Percentiles rank a stretch among this genome's conserved stretches.
These are phyloP conservation scores for Selene dorsalis DNA, from an alignment of 2,797 vertebrate species.

Conservation along the genomic window DNA sequence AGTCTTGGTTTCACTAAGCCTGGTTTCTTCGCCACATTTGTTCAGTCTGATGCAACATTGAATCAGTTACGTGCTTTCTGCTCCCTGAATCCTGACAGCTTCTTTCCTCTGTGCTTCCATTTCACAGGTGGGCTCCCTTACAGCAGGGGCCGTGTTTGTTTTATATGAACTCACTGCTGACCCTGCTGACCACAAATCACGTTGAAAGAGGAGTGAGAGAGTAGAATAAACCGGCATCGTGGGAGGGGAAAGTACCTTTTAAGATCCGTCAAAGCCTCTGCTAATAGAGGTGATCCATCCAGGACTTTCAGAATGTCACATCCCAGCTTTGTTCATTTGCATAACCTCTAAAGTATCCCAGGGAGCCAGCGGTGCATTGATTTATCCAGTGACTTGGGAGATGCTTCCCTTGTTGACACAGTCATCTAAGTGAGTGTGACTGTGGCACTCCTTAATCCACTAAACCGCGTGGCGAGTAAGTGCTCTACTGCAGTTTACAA, in stretches of 20 bases:
- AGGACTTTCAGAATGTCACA: conserved; percentile 89
- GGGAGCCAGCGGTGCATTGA: conserved; percentile 79
- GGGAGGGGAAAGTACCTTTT: conserved; percentile 83
- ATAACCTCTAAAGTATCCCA: conserved; percentile 84
- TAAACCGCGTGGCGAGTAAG: conserved; percentile 76
- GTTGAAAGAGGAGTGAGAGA: conserved; percentile 65
- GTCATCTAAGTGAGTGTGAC: conserved; percentile 79
- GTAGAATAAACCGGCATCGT: conserved; percentile 77
- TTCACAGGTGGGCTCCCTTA: conserved; percentile 68
- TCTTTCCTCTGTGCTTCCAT: conserved; percentile 57
- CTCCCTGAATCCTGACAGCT: conserved; percentile 62
- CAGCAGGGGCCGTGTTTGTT: conserved; percentile 75
- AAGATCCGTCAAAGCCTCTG: conserved; percentile 83
- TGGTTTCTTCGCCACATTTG: conserved; percentile 54
- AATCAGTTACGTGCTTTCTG: conserved; percentile 55
- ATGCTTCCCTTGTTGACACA: conserved; percentile 84
- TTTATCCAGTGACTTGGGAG: conserved; percentile 81
- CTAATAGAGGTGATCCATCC: conserved; percentile 87
- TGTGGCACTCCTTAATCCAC: conserved; percentile 82
- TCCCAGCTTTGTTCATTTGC: conserved; percentile 82
- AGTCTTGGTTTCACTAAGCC: conserved; percentile 35
- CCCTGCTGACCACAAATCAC: conserved; percentile 83
- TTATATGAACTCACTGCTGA: conserved; percentile 78
- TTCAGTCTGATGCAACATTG: conserved; percentile 58
- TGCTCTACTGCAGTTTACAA: conserved; percentile 73